These are phyloP conservation scores for Sciaenops ocellatus DNA, from an alignment of 2,797 vertebrate genomes.

Conservation along the genomic window DNA sequence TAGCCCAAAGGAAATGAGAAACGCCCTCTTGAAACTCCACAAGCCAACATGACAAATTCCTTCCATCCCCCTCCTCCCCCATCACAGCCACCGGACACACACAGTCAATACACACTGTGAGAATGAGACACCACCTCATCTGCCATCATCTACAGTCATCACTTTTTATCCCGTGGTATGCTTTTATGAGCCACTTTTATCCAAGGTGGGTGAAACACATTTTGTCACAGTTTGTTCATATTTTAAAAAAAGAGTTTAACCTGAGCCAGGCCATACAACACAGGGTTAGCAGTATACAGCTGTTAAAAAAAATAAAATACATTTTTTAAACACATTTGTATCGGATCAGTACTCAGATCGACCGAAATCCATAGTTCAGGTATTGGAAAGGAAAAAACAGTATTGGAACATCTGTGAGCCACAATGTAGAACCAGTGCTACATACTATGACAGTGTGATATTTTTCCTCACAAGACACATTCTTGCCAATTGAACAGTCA, in stretches of 20 bases:
- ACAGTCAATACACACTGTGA: constrained; percentile 24
- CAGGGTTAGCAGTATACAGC: no score
- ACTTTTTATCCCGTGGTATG: constrained; percentile 12
- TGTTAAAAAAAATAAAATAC: no score
- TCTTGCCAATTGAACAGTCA: constrained; percentile 20
- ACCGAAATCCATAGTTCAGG: no score
- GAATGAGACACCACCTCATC: constrained; percentile 28
- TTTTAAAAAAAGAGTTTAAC: no score
- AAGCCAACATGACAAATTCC: constrained; percentile 77
- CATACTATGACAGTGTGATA: constrained; percentile 11
- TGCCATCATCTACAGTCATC: constrained; percentile 11
- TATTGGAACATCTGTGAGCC: background rate
- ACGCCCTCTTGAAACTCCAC: constrained; percentile 72
- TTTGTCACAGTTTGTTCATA: background rate
- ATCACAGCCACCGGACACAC: constrained; percentile 48
- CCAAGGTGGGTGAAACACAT: background rate
- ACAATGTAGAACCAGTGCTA: constrained; percentile 8
- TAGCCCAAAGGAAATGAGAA: constrained; percentile 79
- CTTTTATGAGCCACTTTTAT: constrained; percentile 5
- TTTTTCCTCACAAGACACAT: constrained; percentile 3
- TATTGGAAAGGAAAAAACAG: no score
- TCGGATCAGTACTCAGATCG: no score
- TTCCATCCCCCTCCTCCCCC: constrained; percentile 56
- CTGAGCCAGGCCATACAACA: no score
- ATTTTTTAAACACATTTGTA: no score